Evolutionary conservation across 2,888 invertebrate genomes (phyloP), one percentile per base, ranked within the genome.

Genomic region (Scaptomyza flava): DNA sequence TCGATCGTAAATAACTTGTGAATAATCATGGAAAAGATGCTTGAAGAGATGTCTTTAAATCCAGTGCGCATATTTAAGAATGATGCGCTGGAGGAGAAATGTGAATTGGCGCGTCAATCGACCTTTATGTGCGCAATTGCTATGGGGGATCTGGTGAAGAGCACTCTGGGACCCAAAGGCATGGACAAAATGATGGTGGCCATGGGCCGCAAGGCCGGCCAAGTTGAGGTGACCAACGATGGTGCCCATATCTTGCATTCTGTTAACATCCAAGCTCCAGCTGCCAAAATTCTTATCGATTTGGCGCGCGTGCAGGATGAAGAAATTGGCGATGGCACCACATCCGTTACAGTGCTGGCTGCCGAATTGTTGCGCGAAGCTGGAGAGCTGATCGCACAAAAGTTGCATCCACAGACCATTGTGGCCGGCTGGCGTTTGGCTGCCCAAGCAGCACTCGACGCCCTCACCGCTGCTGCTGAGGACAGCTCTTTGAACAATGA

Each of bases 291-390:
- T 88, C 93, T 99, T 51, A 98, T 99, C 12, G 98, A 99, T 81
- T 99, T 99, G 95, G 97, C 99, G 11, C 96, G 97, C 92, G 98
- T 98, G 3, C 99, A 99, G 91, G 99, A 99, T 93, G 98, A 98
- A 91, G 99, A 99, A 94, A 99, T 99, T 64, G 99, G 99, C 46
- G 99, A 99, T 94, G 99, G 99, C 12, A 99, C 99, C n/a, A 99
- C 99, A 42, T 99, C 99, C 0, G 99, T 99, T 0, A 98, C 99
- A 58, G 99, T 93, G 89, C 66, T 90, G 93, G 99, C 99, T 78
- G 95, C 98, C 53, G 99, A 99, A 93, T 93, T 99, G 53, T 93
- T 99, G 20, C 95, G 96, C 86, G 98, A 99, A 93, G 99, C 99
- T 14, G 99, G 99, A 91, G 96, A 96, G 89, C 93, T 99, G 53